phyloP scores from a whole-genome alignment of 2,888 invertebrate species.

The Drosophila tanythrix region DNA sequence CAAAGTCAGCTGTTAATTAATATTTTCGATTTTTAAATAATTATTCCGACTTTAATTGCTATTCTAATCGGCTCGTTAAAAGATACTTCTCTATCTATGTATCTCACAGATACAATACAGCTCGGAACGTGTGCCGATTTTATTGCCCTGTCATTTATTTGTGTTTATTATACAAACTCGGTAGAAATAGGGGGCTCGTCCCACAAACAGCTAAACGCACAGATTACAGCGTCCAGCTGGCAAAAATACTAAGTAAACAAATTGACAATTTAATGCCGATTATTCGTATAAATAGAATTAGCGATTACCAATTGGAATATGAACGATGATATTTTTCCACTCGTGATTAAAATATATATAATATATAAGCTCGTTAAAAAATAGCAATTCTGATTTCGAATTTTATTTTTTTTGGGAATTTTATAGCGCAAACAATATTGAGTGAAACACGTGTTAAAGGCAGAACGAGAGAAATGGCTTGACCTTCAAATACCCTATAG shows the following conservation, averaged over 20 bases:
- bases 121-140: slow-evolving; percentile 2
- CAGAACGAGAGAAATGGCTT: background rate
- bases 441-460: slow-evolving; percentile 5
- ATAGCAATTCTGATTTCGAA: background rate
- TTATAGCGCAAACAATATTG: slow-evolving; percentile 9
- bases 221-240: slow-evolving; percentile 24
- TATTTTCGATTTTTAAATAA: background rate
- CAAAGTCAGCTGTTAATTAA: slow-evolving; percentile 1
- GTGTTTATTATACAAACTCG: slow-evolving; percentile 20
- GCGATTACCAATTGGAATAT: background rate
- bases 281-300: slow-evolving; percentile 14
- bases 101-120: slow-evolving; percentile 3
- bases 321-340: slow-evolving; percentile 22
- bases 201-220: slow-evolving; percentile 14
- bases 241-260: background rate
- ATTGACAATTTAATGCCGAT: slow-evolving; percentile 3
- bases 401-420: background rate
- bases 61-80: background rate
- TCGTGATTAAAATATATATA: background rate
- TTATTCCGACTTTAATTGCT: background rate
- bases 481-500: slow-evolving; percentile 28
- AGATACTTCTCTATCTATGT: background rate
- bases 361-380: slow-evolving; percentile 8
- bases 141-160: slow-evolving; percentile 22
- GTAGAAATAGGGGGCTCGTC: slow-evolving; percentile 44